phyloP scores from a whole-genome alignment of 2,113 vertebrate species.

The Melanocharis versteri region DNA sequence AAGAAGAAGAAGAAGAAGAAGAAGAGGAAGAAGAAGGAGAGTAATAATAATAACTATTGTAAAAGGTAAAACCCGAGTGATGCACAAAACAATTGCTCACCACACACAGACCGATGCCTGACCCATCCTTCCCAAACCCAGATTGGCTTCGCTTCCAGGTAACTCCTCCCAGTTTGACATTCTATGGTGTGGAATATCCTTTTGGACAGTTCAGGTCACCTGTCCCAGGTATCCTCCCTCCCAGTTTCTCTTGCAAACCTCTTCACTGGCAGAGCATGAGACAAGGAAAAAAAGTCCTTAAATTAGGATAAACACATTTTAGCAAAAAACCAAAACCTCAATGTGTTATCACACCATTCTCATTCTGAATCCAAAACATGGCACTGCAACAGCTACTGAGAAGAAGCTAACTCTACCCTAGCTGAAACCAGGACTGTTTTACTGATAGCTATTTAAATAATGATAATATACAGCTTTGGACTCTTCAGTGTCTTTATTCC shows the following conservation, averaged over 20 bases:
- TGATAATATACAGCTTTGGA: neutral
- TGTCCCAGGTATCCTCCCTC: neutral
- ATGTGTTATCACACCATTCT: neutral
- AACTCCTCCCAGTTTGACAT: neutral
- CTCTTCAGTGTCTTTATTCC: neutral
- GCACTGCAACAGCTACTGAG: neutral
- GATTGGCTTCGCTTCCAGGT: no score
- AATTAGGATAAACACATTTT: neutral
- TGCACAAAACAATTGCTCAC: neutral
- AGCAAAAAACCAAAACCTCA: neutral
- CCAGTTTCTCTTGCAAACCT: neutral
- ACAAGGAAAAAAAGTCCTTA: neutral
- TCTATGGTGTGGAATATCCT: neutral
- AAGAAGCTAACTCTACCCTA: neutral
- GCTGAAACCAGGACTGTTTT: neutral
- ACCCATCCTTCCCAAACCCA: neutral
- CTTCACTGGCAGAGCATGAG: neutral
- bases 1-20: neutral
- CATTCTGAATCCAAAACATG: neutral
- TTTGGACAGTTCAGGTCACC: neutral
- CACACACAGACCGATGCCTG: accelerated
- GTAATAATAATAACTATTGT: neutral
- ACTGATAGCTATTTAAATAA: neutral
- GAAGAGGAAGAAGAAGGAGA: neutral
- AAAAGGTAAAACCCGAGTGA: neutral